phyloP scores from a whole-genome alignment of 2,113 vertebrate species.

The Hiodon tergisus region DNA sequence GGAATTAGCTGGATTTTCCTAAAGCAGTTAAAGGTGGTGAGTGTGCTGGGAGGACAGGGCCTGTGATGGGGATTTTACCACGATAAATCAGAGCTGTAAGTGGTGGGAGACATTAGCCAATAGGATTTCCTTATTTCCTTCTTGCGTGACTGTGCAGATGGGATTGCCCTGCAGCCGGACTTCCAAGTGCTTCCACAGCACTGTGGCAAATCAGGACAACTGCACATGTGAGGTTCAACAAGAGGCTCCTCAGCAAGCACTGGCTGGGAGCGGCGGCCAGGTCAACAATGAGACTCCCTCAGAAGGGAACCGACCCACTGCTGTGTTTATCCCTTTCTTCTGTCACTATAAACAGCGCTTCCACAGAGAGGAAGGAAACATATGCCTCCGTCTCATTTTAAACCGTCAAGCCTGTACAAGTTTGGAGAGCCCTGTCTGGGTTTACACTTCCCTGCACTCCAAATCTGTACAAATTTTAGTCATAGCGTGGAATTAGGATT shows the following conservation, averaged over 20 bases:
- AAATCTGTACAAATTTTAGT: background rate
- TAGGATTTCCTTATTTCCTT: constrained; percentile 58
- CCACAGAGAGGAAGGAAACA: background rate
- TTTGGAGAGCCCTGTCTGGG: background rate
- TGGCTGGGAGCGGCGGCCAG: constrained; percentile 2
- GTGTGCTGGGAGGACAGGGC: constrained; percentile 62
- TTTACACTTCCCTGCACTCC: background rate
- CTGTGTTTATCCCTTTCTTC: background rate
- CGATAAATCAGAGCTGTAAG: constrained; percentile 68
- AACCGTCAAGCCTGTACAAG: background rate
- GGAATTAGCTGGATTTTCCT: constrained; percentile 53
- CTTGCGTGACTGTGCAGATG: constrained; percentile 72
- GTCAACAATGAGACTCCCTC: constrained; percentile 7
- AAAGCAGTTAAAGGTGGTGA: constrained; percentile 56
- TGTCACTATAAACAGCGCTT: background rate
- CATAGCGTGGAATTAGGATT: background rate
- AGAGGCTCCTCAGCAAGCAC: constrained; percentile 1
- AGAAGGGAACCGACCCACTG: background rate
- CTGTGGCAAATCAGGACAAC: constrained; percentile 67
- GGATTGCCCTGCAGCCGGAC: constrained; percentile 67
- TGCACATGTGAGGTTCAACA: constrained; percentile 64
- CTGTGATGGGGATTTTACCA: constrained; percentile 72
- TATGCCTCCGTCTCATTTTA: background rate
- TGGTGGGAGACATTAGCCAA: constrained; percentile 63
- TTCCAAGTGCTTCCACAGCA: constrained; percentile 66